phyloP scores from a whole-genome alignment of 2,797 vertebrate species.

The Centropyge bicolor region DNA sequence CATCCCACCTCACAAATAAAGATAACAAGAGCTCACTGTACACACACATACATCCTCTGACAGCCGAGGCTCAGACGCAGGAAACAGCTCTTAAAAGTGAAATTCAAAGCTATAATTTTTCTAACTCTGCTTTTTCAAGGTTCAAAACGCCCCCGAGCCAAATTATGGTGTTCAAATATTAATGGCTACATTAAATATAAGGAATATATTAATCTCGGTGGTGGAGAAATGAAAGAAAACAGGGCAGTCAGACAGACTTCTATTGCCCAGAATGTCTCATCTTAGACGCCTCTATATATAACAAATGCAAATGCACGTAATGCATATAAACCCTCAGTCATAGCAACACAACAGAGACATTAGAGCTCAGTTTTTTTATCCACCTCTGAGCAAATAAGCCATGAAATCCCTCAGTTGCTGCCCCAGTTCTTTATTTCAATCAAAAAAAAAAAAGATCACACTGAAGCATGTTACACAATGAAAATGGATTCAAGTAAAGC shows the following conservation, averaged over 20 bases:
- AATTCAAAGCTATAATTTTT: constrained; percentile 43
- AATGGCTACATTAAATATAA: constrained; percentile 64
- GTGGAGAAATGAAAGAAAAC: constrained; percentile 29
- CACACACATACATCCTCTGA: constrained; percentile 32
- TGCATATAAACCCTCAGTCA: constrained; percentile 21
- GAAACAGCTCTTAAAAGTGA: constrained; percentile 39
- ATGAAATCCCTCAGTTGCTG: constrained; percentile 48
- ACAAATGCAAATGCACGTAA: constrained; percentile 27
- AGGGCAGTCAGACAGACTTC: constrained; percentile 2
- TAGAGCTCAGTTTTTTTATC: constrained; percentile 36
- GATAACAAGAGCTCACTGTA: constrained; percentile 31
- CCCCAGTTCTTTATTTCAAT: constrained; percentile 50
- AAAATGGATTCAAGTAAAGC: constrained; percentile 46
- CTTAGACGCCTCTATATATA: background rate
- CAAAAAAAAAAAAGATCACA: constrained; percentile 42
- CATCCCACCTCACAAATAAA: constrained; percentile 41
- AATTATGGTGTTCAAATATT: constrained; percentile 62
- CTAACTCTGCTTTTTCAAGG: constrained; percentile 38
- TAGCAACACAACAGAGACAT: constrained; percentile 17
- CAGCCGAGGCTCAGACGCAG: constrained; percentile 25
- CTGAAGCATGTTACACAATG: constrained; percentile 40
- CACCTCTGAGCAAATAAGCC: constrained; percentile 44
- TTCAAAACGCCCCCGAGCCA: constrained; percentile 53
- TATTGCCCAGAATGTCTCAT: background rate
- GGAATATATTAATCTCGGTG: constrained; percentile 51